Evolutionary conservation across 2,113 vertebrate species (phyloP).

Genomic region (Pachypanchax playfairii): DNA sequence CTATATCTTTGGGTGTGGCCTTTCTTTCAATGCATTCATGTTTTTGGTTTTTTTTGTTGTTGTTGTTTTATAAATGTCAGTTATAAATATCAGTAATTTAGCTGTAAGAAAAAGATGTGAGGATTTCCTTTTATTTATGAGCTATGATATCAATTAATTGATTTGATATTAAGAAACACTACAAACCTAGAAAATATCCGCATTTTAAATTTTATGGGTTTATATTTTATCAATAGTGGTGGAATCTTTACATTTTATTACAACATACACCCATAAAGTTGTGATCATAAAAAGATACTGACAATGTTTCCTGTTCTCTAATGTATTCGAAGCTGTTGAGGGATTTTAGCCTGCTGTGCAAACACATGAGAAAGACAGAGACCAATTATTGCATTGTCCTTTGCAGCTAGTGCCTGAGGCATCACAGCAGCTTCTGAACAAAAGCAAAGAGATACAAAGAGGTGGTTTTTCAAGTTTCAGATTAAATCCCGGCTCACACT

Average conservation of each 20-base stretch:
- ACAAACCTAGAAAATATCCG: neutral
- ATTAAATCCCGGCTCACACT: neutral
- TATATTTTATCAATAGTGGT: too few relatives aligned
- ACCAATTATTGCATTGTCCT: neutral
- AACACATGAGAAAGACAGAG: neutral
- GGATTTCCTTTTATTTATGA: too few relatives aligned
- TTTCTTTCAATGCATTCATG: neutral
- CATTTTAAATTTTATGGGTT: too few relatives aligned
- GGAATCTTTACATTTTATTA: too few relatives aligned
- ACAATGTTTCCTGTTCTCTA: neutral
- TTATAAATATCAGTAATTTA: neutral
- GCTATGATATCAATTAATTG: too few relatives aligned
- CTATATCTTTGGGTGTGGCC: neutral
- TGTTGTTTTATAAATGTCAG: too few relatives aligned
- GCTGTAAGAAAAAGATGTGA: neutral
- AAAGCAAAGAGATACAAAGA: neutral
- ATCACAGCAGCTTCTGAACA: neutral
- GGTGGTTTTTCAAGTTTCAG: neutral
- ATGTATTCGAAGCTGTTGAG: neutral
- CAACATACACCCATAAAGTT: neutral
- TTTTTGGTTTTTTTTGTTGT: neutral
- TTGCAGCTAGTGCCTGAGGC: neutral
- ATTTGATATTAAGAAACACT: too few relatives aligned
- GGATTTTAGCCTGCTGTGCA: neutral
- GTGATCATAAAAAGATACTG: neutral